Evolutionary conservation across 2,113 vertebrate genomes (phyloP).

Genomic region (Microtus richardsoni): DNA sequence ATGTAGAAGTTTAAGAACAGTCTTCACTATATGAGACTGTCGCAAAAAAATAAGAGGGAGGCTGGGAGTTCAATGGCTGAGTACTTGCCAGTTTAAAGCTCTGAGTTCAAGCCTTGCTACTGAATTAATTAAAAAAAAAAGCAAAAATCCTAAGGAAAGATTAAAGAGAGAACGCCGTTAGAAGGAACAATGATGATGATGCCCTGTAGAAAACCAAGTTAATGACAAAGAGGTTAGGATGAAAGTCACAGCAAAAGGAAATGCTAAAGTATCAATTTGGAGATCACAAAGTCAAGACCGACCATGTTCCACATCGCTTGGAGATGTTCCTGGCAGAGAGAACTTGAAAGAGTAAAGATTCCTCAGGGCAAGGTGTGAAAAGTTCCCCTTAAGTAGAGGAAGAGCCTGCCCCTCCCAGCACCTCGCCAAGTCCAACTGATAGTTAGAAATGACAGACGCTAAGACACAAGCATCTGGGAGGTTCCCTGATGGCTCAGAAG

Average conservation of each 20-base stretch:
- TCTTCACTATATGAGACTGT: background rate
- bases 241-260: background rate
- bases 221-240: background rate
- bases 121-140: background rate
- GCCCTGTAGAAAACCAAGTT: background rate
- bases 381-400: background rate
- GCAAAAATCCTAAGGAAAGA: background rate
- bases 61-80: background rate
- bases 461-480: background rate
- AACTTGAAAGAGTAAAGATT: background rate
- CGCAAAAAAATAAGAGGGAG: background rate
- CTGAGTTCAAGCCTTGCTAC: background rate
- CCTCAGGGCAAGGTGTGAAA: background rate
- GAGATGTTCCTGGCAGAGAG: background rate
- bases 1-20: background rate
- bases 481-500: background rate
- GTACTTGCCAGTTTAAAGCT: background rate
- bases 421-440: background rate
- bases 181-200: background rate
- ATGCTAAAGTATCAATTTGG: background rate
- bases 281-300: background rate
- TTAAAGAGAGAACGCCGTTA: background rate
- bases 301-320: background rate
- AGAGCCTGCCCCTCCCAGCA: background rate
- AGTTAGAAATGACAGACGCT: background rate